Conservation (phyloP, 2,797 vertebrate genomes). For the Zalophus californianus region DNA sequence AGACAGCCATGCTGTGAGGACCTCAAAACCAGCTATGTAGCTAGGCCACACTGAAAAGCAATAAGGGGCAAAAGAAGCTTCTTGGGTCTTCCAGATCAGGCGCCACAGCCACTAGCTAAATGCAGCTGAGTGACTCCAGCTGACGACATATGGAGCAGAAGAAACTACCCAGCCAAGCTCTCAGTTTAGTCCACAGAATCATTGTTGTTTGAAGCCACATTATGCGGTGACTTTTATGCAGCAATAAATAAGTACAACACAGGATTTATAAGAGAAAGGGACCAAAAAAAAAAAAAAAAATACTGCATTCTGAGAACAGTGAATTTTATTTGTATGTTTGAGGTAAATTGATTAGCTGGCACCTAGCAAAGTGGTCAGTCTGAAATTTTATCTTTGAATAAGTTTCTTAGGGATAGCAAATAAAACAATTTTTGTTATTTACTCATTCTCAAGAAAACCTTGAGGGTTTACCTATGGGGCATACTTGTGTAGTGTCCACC, state of each 20-base stretch:
- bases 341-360: neutral
- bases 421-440: neutral
- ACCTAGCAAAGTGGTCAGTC: neutral
- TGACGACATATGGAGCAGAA: neutral
- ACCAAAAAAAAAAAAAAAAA: neutral
- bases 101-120: neutral
- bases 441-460: slow-evolving; percentile 20
- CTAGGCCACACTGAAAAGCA: neutral
- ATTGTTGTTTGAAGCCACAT: neutral
- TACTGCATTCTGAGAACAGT: neutral
- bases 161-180: neutral
- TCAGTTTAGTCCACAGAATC: neutral
- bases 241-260: neutral
- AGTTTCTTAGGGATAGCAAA: neutral
- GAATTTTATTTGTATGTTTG: slow-evolving; percentile 40
- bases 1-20: neutral
- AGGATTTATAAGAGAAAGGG: neutral
- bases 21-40: neutral
- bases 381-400: neutral
- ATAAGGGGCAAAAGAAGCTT: neutral
- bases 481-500: neutral
- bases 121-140: neutral
- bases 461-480: neutral
- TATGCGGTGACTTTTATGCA: slow-evolving; percentile 24
- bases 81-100: neutral